These are phyloP conservation scores for Sandelia bainsii DNA, from an alignment of 2,797 vertebrate genomes.

Conservation along the genomic window DNA sequence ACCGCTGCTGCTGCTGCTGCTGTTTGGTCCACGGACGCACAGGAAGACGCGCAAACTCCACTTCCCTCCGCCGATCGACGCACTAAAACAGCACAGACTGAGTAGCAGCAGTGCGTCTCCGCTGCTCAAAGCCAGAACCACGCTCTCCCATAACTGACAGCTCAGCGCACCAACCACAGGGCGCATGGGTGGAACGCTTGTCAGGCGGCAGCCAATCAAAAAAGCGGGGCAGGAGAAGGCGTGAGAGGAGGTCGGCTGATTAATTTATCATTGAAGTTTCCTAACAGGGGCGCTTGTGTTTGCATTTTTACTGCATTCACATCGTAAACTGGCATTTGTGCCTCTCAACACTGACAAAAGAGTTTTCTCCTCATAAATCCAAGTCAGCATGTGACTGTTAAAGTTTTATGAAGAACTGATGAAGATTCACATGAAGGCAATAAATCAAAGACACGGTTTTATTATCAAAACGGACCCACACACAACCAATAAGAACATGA, in stretches of 20 bases:
- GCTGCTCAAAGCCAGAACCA: conserved; percentile 39
- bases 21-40: conserved; percentile 64
- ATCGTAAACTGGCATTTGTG: rapidly evolving
- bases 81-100: conserved; percentile 59
- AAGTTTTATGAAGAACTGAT: not conserved
- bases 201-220: conserved; percentile 49
- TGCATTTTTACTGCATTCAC: not conserved
- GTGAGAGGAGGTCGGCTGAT: conserved; percentile 28
- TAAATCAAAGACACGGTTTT: not conserved
- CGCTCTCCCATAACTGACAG: conserved; percentile 34
- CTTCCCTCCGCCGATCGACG: conserved; percentile 64
- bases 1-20: conserved; percentile 39
- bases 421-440: not conserved
- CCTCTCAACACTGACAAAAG: not conserved
- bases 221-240: conserved; percentile 21
- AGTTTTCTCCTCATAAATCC: not conserved
- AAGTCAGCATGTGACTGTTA: not conserved
- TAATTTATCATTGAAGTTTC: conserved; percentile 35
- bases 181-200: conserved; percentile 13
- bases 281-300: conserved; percentile 16
- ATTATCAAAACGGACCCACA: not conserved
- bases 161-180: conserved; percentile 64
- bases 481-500: not conserved
- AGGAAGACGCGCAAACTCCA: conserved; percentile 58
- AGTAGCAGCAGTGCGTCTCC: conserved; percentile 61